Evolutionary conservation across 2,797 vertebrate genomes (phyloP).

Genomic region (Mormyrops attenuatus): DNA sequence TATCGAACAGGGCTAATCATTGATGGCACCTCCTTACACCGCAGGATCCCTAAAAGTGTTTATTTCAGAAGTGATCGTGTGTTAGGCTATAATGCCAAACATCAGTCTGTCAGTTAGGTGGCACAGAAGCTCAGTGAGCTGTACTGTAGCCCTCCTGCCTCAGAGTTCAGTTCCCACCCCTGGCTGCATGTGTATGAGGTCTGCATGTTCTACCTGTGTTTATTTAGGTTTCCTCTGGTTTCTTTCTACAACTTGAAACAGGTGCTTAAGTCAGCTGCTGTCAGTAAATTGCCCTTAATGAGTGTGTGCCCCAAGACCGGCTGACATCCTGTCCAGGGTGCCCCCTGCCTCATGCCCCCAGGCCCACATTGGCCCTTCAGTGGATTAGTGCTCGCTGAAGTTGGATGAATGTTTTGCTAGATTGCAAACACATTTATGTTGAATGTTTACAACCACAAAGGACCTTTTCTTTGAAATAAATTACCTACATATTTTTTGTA

Average conservation of each 20-base stretch:
- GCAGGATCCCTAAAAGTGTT: neutral
- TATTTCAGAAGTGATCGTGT: neutral
- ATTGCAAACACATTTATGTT: neutral
- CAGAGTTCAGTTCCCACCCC: neutral
- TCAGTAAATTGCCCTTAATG: neutral
- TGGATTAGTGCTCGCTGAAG: neutral
- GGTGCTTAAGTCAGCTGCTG: neutral
- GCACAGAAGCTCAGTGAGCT: neutral
- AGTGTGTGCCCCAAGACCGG: neutral
- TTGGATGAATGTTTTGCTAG: neutral
- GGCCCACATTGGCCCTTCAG: neutral
- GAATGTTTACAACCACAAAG: neutral
- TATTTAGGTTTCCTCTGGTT: neutral
- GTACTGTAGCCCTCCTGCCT: neutral
- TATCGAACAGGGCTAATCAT: neutral
- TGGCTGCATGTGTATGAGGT: neutral
- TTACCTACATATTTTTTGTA: neutral
- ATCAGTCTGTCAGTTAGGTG: neutral
- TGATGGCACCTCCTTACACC: neutral
- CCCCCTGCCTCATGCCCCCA: neutral
- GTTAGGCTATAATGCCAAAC: neutral
- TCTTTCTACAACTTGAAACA: neutral
- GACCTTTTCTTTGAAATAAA: neutral
- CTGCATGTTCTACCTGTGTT: neutral
- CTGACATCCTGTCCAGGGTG: neutral